Base-by-base conservation (phyloP, 2,888 invertebrate species). In the Acanthosepion esculentum region DNA sequence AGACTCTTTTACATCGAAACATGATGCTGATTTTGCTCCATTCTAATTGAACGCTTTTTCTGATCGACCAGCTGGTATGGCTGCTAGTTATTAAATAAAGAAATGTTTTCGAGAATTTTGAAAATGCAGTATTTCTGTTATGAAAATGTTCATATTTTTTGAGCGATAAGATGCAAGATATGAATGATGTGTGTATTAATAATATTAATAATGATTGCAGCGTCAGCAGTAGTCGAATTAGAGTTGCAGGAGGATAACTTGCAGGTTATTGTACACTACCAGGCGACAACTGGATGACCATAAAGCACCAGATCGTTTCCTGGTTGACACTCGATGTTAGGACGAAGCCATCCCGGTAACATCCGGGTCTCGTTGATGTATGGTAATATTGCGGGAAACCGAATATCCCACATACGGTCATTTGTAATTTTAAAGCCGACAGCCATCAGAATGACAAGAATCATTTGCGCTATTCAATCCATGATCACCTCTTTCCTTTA, bases 291-390 rank as follows among this genome's bases (percentile, higher is more conserved):
- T 78, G 78, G 33, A 78, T 78, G 78, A 78, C 78, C 78, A 78
- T 78, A 78, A 78, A 78, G 78, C 33, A 78, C 15, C 78, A 33
- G 15, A 33, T 4, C n/a, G n/a, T 33, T 78, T 78, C 78, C 78
- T 78, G 78, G 78, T 78, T n/a, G 78, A 78, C 78, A 18, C 78
- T 78, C 78, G 78, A 78, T 78, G 78, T 78, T n/a, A 78, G 78
- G 78, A 78, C 78, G 78, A 78, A 78, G 78, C n/a, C 78, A 78
- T 78, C 78, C 78, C 15, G n/a, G 33, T 78, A n/a, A 78, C 78
- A n/a, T 78, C 78, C 78, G 78, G 78, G 78, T 6, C 33, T 18
- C 78, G 78, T 78, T 78, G 78, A 78, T 78, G 78, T 78, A 78
- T 78, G n/a, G 78, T n/a, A 33, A 78, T 78, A n/a, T 78, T 12